These are phyloP conservation scores for Seriola quinqueradiata DNA, from an alignment of 2,113 vertebrate species.

Conservation along the genomic window DNA sequence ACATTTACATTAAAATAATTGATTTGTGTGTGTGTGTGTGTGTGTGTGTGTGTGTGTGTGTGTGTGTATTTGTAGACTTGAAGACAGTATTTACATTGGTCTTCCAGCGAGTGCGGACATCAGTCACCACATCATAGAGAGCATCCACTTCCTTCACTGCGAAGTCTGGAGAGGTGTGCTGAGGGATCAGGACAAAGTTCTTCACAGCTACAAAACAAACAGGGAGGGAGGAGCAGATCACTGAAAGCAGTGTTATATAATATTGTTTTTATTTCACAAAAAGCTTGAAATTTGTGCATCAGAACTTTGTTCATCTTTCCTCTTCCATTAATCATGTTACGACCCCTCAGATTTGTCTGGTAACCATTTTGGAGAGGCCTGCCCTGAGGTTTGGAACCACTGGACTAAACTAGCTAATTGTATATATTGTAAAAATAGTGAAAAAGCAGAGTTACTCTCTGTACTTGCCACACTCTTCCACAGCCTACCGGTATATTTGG, in stretches of 20 bases:
- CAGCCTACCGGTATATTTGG: conserved; percentile 71
- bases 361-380: too few relatives aligned
- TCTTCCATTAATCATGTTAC: too few relatives aligned
- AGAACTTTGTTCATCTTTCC: too few relatives aligned
- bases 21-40: not conserved
- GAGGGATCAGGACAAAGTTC: conserved; percentile 87
- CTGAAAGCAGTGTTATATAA: too few relatives aligned
- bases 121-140: conserved; percentile 88
- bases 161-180: conserved; percentile 87
- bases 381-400: too few relatives aligned
- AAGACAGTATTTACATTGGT: conserved; percentile 82
- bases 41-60: not conserved
- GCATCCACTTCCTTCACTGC: conserved; percentile 87
- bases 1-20: not conserved
- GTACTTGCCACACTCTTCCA: not conserved
- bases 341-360: too few relatives aligned
- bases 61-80: not conserved
- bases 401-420: too few relatives aligned
- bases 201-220: conserved; percentile 50
- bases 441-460: not conserved
- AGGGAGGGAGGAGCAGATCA: not conserved
- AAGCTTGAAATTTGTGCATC: too few relatives aligned
- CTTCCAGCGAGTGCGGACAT: conserved; percentile 85
- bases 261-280: too few relatives aligned
- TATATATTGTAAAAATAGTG: too few relatives aligned